These are phyloP conservation scores for Vulpes vulpes DNA, from an alignment of 2,113 vertebrate genomes.

Conservation along the genomic window DNA sequence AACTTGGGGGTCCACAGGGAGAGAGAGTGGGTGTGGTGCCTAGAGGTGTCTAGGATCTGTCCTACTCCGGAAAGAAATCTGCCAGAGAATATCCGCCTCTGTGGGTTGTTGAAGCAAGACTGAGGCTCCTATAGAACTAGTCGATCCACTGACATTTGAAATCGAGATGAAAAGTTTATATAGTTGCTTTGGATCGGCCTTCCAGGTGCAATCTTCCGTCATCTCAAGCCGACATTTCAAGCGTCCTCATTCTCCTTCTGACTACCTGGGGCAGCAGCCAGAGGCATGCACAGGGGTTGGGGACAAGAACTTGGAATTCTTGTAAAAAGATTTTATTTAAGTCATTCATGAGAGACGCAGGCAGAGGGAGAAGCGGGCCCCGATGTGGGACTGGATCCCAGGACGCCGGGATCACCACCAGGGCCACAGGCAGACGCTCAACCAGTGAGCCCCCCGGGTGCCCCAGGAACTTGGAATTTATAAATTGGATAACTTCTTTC, in stretches of 20 bases:
- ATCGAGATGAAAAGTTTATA: not conserved
- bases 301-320: not conserved
- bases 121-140: not conserved
- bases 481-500: not conserved
- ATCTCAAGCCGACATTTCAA: not conserved
- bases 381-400: too few species aligned
- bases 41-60: accelerated
- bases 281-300: accelerated
- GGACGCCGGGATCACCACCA: too few species aligned
- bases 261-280: not conserved
- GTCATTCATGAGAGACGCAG: too few species aligned
- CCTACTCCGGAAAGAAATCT: not conserved
- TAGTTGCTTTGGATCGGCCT: not conserved
- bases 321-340: too few species aligned
- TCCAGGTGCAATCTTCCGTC: not conserved
- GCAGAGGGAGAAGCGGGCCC: too few species aligned
- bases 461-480: not conserved
- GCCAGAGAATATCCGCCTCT: not conserved
- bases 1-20: not conserved
- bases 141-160: not conserved
- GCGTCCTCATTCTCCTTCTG: accelerated
- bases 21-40: not conserved
- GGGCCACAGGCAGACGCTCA: too few species aligned
- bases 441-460: too few species aligned
- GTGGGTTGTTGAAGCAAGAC: not conserved